These are phyloP conservation scores for Hyperoplus immaculatus DNA, from an alignment of 2,797 vertebrate genomes.

Conservation along the genomic window DNA sequence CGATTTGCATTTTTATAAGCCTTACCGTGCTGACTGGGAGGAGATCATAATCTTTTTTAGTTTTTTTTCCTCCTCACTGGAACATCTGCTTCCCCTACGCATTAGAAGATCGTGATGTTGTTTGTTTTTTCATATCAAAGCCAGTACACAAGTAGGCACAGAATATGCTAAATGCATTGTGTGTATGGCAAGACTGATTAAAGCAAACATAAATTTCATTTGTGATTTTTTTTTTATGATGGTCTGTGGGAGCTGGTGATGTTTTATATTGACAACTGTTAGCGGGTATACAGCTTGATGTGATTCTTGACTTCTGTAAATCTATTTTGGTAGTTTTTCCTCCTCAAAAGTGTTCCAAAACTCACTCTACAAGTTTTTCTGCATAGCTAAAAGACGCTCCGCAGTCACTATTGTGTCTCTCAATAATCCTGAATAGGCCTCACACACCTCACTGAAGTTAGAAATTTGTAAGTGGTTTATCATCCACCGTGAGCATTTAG, in stretches of 20 bases:
- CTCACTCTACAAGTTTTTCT: no score
- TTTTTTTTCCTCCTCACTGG: conserved; percentile 9
- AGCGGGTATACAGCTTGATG: not conserved
- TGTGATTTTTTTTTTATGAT: conserved; percentile 28
- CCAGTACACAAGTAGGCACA: conserved; percentile 11
- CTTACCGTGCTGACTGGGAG: conserved; percentile 18
- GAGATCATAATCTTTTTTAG: conserved; percentile 42
- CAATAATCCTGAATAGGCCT: no score
- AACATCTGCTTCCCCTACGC: conserved; percentile 24
- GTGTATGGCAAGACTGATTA: conserved; percentile 38
- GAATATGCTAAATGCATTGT: conserved; percentile 28
- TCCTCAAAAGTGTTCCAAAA: no score
- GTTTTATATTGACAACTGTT: conserved; percentile 23
- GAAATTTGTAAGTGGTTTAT: not conserved
- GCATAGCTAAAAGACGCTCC: not conserved
- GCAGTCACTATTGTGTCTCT: not conserved
- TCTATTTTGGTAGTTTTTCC: not conserved
- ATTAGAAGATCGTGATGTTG: conserved; percentile 19
- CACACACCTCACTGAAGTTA: not conserved
- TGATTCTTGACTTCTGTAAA: conserved; percentile 14
- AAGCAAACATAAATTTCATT: conserved; percentile 15
- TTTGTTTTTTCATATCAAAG: conserved; percentile 26
- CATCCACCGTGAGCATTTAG: not conserved
- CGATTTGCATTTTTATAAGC: conserved; percentile 61
- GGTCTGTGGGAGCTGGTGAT: conserved; percentile 9